These are phyloP conservation scores for Oncopeltus fasciatus DNA, from an alignment of 1,140 invertebrate genomes.

Conservation along the genomic window DNA sequence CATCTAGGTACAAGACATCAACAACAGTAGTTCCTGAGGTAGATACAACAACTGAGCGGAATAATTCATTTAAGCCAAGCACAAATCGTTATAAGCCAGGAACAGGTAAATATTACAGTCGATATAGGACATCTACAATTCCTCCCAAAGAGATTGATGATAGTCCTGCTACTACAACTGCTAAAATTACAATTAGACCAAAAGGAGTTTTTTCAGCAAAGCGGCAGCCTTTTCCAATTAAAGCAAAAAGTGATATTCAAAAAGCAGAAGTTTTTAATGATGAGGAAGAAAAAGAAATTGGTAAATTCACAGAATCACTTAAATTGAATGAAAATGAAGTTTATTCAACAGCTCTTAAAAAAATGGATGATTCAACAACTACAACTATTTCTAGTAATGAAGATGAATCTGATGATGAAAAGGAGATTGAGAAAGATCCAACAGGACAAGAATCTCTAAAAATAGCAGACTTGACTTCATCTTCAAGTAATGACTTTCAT, in stretches of 20 bases:
- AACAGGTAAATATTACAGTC: slow-evolving; percentile 26
- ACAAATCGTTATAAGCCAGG: slow-evolving; percentile 26
- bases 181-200: slow-evolving; percentile 15
- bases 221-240: slow-evolving; percentile 22
- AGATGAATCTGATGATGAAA: slow-evolving; percentile 1
- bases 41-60: slow-evolving; percentile 26
- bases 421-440: slow-evolving; percentile 20
- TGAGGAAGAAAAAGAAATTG: slow-evolving; percentile 12
- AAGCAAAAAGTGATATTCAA: not conserved
- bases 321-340: slow-evolving; percentile 18
- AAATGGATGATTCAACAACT: slow-evolving; percentile 21
- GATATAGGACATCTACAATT: slow-evolving; percentile 24
- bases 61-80: slow-evolving; percentile 28
- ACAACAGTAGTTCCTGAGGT: slow-evolving; percentile 11
- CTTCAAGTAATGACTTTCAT: slow-evolving; percentile 33
- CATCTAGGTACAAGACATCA: slow-evolving; percentile 20
- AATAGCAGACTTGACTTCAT: slow-evolving; percentile 36
- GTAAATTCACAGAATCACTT: not conserved
- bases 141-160: slow-evolving; percentile 15
- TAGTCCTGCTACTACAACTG: not conserved
- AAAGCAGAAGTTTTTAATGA: slow-evolving; percentile 12
- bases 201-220: slow-evolving; percentile 25
- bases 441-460: slow-evolving; percentile 30
- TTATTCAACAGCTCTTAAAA: slow-evolving; percentile 16
- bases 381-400: slow-evolving; percentile 21